phyloP scores from a whole-genome alignment of 2,888 invertebrate species.

The Napeogenes inachia region DNA sequence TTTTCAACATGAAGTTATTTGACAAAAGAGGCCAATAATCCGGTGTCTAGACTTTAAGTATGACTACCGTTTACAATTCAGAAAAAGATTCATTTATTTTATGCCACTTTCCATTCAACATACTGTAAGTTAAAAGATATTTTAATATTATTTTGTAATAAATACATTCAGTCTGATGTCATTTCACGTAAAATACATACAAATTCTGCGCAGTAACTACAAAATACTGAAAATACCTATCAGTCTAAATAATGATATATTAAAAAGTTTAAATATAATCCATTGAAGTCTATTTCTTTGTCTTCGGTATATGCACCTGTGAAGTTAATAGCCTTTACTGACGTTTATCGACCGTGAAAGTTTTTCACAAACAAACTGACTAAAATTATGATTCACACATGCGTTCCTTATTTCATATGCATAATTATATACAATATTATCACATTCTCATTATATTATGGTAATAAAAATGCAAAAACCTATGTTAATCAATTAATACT shows the following conservation, averaged over 20 bases:
- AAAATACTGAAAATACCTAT: too few species aligned
- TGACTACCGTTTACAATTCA: too few species aligned
- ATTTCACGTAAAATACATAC: too few species aligned
- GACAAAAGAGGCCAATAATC: too few species aligned
- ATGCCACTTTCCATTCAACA: too few species aligned
- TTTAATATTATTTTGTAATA: too few species aligned
- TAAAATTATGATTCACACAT: slow-evolving; percentile 48
- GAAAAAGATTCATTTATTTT: too few species aligned
- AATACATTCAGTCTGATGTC: too few species aligned
- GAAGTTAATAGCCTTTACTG: slow-evolving; percentile 29
- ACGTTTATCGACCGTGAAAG: slow-evolving; percentile 48
- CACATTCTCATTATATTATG: slow-evolving; percentile 19
- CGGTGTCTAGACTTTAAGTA: too few species aligned
- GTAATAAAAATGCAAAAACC: slow-evolving; percentile 12
- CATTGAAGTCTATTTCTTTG: slow-evolving; percentile 15
- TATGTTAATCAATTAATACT: background rate
- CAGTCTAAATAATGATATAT: background rate
- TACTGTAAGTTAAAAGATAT: too few species aligned
- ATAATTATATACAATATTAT: slow-evolving; percentile 21
- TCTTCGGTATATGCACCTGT: slow-evolving; percentile 42
- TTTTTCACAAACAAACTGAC: slow-evolving; percentile 51
- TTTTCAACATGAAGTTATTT: too few species aligned
- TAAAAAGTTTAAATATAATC: background rate
- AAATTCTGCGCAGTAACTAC: too few species aligned
- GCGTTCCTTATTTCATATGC: slow-evolving; percentile 30